Evolutionary conservation across 2,797 vertebrate species (phyloP), one percentile per base, ranked within the genome.

Genomic region (Cetoscarus ocellatus): DNA sequence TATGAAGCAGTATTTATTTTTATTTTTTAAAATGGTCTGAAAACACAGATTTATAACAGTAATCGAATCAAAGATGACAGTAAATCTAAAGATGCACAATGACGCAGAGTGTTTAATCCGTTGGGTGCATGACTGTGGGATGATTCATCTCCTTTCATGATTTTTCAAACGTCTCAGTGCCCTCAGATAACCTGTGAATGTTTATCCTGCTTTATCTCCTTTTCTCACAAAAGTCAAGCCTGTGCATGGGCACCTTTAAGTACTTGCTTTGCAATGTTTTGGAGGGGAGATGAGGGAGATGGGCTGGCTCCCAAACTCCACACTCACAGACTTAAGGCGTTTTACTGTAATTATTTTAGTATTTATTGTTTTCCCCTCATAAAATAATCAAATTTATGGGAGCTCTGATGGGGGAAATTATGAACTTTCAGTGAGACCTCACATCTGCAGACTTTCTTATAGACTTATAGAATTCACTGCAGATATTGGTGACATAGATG

Each of bases 91-190:
- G 18, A 10, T 3, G 19, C 36, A 39, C 35, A 44, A n/a, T 43
- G 19, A 56, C 47, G 57, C 56, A 49, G 36, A 38, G n/a, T 64
- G 56, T 18, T 14, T 35, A 10, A 42, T n/a, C 12, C 19, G 61
- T 61, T 19, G 19, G 39, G 8, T 8, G 49, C 19, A 50, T n/a
- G 18, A 59, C 35, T 50, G 60, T 44, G 52, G 19, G 62, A 42
- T 18, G 36, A 73, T 57, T 70, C 40, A 76, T 45, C 43, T 27
- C 38, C 18, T 35, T 51, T 58, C 34, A 61, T 8, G 17, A 67
- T 43, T 59, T 39, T 34, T 10, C 42, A 43, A 43, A 43, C 11
- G 12, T 10, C 8, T 7, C 19, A 12, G 9, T 13, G 7, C 6
- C 27, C 27, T 51, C 6, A 34, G 50, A 51, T 51, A 35, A 51